Percentiles rank a stretch among this genome's conserved stretches.
These are phyloP conservation scores for Poeciliopsis retropinna DNA, from an alignment of 2,113 vertebrate genomes.

Conservation along the genomic window DNA sequence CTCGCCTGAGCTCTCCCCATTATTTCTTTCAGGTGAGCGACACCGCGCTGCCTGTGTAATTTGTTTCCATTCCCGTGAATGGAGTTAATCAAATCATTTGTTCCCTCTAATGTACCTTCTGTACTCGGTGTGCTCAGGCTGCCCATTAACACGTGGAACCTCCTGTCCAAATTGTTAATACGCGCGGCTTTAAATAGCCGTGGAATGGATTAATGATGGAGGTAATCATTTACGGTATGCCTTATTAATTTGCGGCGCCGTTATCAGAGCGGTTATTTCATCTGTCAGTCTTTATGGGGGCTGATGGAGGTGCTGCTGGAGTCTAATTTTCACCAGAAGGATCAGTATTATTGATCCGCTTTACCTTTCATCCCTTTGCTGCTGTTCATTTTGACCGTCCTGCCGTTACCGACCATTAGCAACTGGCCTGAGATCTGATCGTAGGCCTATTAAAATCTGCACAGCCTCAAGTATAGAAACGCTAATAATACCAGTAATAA, in stretches of 20 bases:
- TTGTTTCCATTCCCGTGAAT: constrained; percentile 60
- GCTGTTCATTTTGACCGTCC: constrained; percentile 31
- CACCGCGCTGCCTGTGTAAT: constrained; percentile 24
- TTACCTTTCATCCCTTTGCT: constrained; percentile 26
- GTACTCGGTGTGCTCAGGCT: constrained; percentile 41
- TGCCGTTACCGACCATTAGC: constrained; percentile 24
- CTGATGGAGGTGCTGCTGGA: constrained; percentile 19
- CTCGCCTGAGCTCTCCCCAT: constrained; percentile 17
- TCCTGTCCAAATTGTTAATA: constrained; percentile 73
- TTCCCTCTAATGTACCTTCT: constrained; percentile 51
- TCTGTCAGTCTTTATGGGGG: constrained; percentile 52
- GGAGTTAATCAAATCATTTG: constrained; percentile 62
- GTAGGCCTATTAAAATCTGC: neutral
- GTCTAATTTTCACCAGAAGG: constrained; percentile 37
- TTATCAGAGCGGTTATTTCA: constrained; percentile 71
- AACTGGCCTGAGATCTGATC: constrained; percentile 11
- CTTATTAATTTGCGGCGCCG: constrained; percentile 72
- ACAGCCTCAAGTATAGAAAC: neutral
- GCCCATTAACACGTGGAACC: constrained; percentile 67
- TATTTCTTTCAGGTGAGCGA: constrained; percentile 33
- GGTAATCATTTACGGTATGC: constrained; percentile 75
- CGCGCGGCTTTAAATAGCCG: constrained; percentile 69
- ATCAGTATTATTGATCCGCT: constrained; percentile 60
- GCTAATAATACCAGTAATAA: neutral
- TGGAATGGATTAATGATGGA: constrained; percentile 71